Conservation (phyloP, 2,113 vertebrate species). For the Cariama cristata region DNA sequence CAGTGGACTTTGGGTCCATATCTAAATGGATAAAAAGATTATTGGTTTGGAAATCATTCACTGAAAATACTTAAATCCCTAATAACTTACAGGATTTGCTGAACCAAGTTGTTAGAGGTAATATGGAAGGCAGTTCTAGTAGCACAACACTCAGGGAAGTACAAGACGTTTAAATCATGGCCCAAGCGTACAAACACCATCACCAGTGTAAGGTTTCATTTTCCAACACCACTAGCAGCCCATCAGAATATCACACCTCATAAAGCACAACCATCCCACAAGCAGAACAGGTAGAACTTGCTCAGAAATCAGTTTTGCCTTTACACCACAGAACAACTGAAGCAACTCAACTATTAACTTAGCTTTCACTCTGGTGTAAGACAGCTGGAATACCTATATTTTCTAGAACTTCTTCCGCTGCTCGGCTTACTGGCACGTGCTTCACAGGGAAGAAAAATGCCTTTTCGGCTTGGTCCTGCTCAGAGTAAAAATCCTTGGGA, state of each 20-base stretch:
- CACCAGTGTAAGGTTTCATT: background rate
- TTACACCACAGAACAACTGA: background rate
- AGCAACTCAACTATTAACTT: background rate
- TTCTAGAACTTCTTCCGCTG: background rate
- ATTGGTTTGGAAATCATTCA: conserved; percentile 9
- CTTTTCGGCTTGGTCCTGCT: background rate
- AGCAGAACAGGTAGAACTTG: background rate
- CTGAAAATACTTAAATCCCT: background rate
- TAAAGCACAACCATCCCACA: background rate
- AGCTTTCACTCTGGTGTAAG: background rate
- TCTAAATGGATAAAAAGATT: background rate
- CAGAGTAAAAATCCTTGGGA: background rate
- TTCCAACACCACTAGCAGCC: background rate
- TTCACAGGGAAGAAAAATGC: background rate
- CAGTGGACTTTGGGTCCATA: background rate
- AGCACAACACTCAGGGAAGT: background rate
- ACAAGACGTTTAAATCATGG: background rate
- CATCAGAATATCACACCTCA: background rate
- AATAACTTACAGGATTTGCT: background rate
- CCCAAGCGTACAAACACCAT: background rate
- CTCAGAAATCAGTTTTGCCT: background rate
- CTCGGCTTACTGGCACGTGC: background rate
- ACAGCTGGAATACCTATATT: background rate
- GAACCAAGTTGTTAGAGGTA: background rate
- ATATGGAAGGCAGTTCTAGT: background rate